Base-by-base conservation (phyloP, 2,888 invertebrate genomes). In the Macrosoma leucophasiata region DNA sequence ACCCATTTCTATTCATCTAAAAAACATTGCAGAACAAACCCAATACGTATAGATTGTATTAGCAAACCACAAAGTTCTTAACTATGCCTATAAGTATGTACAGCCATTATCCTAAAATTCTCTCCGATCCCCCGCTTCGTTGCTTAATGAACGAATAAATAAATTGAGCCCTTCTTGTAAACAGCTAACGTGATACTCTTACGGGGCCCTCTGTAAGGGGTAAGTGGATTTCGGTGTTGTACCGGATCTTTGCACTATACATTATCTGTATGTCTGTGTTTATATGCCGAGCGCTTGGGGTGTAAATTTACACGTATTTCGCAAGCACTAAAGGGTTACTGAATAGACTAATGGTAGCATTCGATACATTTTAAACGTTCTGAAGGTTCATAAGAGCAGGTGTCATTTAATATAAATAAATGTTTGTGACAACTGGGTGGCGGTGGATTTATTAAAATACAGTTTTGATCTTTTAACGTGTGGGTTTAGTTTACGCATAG, bases 161-260 rank as follows among this genome's bases (percentile, higher is more conserved):
- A 82, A 84, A 79, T 79, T 73, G 73, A 58, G 73, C 72, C 76
- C 72, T 75, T 69, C 73, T 68, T 75, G 77, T 79, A 77, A 75
- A 74, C 76, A 75, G 63, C 63, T 56, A 62, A 61, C 62, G 66
- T 61, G 64, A 60, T 67, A 62, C 67, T 61, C 60, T 64, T 68
- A 74, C 65, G 68, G 67, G 64, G 60, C 60, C 70, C 74, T 62
- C 75, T 65, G 79, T 70, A 79, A 73, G 78, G 79, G 78, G 79
- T 82, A 84, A 84, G 84, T 84, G 84, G 78, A 71, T 81, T 84
- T 84, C 70, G 79, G 77, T 84, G 82, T 84, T 68, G 68, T 62
- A 68, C 67, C 62, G 60, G 70, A 77, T 75, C 50, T 48, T 64
- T 68, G 60, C 65, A 60, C 58, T 59, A 52, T 55, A 71, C 60